Evolutionary conservation across 2,888 invertebrate species (phyloP), one percentile per base, ranked within the genome.

Genomic region (Agrochola lychnidis): DNA sequence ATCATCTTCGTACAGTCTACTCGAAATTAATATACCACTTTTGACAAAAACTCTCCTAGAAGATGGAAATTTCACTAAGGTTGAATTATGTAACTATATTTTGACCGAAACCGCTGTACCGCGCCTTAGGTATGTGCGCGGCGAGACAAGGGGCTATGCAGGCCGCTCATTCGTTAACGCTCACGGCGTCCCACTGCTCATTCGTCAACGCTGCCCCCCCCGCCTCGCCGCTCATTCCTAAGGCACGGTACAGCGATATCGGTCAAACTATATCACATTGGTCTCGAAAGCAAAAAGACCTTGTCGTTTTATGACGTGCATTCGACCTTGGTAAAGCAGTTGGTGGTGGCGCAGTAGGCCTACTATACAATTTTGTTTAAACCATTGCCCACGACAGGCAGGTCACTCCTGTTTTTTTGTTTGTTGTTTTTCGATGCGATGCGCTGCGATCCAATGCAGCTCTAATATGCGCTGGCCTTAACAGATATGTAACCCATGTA

Each of bases 381-480:
- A 22, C 22, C 22, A 40, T 36, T 42, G 42, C 12, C 40, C 25
- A 40, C 16, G 14, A 40, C 19, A 59, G 16, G 2, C 6, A 4
- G 19, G 9, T 40, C n/a, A 0, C 7, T 25, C 9, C 4, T 9
- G 14, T 19, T 57, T 19, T 56, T 45, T 16, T 30, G 1, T 30
- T 19, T 36, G 16, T 19, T 36, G 16, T 40, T 40, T 30, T n/a
- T 19, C 64, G 51, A 64, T 64, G 48, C 30, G 40, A 30, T 30
- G 57, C 36, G 51, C 0, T 78, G 36, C 14, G 7, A 6, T 6
- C 14, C 14, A 0, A 25, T 25, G 25, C 25, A 10, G 22, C 22
- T 42, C 12, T 78, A 36, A 78, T 64, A 78, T 78, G 57, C 59
- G 10, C 59, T 79, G 79, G 78, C 59, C 72, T 64, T 62, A 56